Evolutionary conservation across 2,797 vertebrate species (phyloP), one percentile per base, ranked within the genome.

Genomic region (Molossus alvarezi): DNA sequence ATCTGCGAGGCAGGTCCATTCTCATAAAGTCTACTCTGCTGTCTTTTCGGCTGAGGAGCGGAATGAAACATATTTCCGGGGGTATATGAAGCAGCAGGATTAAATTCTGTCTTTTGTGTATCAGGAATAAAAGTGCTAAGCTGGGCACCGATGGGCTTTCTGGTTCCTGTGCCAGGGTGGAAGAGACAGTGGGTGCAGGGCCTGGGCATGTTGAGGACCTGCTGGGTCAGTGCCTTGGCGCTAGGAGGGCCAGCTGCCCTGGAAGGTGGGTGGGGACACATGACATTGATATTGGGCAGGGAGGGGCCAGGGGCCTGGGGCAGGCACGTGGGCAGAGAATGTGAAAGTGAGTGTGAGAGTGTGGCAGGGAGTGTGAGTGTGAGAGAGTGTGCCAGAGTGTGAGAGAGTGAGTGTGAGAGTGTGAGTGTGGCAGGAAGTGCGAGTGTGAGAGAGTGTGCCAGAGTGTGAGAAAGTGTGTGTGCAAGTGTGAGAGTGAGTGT

Each of bases 31-130:
- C 97, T 86, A 96, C 88, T 71, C 64, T 48, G 71, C 87, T 95
- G 92, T 89, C 65, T 98, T 98, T 97, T 98, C 95, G 93, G 95
- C 88, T 90, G 94, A 97, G 95, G 96, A 97, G 96, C 23, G 9
- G 96, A 96, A 96, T 33, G 58, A 95, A 84, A 96, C 95, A 53
- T 64, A 95, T 97, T 97, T 97, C 85, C 79, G 82, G 69, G 58
- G 72, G 48, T 90, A 91, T 92, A 48, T 96, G 95, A 97, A 97
- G 97, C 7, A 76, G 57, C 60, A 45, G 97, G 95, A 97, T 97
- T 92, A 97, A 96, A 96, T 97, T 96, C 51, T 97, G 15, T 94
- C 85, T 95, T 77, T 57, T 14, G 76, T 83, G 90, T 23, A 37
- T 33, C 18, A 57, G 5, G 48, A 97, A 88, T 33, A 82, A 94